Base-by-base conservation (phyloP, 2,113 vertebrate genomes). In the Thunnus maccoyii region DNA sequence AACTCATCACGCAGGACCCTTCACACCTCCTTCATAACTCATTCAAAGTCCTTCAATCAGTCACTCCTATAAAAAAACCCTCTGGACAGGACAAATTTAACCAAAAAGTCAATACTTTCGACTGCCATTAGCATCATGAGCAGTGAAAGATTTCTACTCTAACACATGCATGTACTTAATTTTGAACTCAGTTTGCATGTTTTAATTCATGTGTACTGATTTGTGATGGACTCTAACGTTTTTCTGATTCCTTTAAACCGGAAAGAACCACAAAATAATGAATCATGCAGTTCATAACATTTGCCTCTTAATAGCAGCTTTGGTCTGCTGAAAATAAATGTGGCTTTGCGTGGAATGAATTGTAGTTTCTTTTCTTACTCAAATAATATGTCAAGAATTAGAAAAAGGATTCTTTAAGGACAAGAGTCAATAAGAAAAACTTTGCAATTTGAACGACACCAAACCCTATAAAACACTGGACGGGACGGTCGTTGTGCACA, bases 11-110 rank as follows among this genome's bases (percentile, higher is more conserved):
- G 15, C 16, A 15, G 3, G 9, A 58, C 25, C 13, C 54, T 30
- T 65, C 44, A 22, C 9, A 65, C 4, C 41, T 56, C 13, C 54
- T n/a, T 65, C 44, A 22, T 10, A 55, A 8, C 52, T 56, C 58
- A 27, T 9, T 46, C 36, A 36, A 30, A 47, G 61, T 50, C 56
- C 57, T 70, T 22, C 66, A 36, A 56, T 71, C n/a, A 61, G 64
- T 16, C 25, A 11, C n/a, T 20, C 12, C 25, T 46, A 41, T 51
- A 76, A 57, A 30, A 30, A 41, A 5, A 46, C 6, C 44, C n/a
- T 8, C 7, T 41, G 36, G 36, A 7, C 36, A 41, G 7, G 9
- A 44, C 25, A 12, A 27, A 61, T 54, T 6, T 67, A 60, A 51
- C 25, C 30, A 30, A 61, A 20, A 41, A 9, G 36, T 41, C 36